Base-by-base conservation (phyloP, 2,797 vertebrate genomes). In the Tolypeutes matacus region DNA sequence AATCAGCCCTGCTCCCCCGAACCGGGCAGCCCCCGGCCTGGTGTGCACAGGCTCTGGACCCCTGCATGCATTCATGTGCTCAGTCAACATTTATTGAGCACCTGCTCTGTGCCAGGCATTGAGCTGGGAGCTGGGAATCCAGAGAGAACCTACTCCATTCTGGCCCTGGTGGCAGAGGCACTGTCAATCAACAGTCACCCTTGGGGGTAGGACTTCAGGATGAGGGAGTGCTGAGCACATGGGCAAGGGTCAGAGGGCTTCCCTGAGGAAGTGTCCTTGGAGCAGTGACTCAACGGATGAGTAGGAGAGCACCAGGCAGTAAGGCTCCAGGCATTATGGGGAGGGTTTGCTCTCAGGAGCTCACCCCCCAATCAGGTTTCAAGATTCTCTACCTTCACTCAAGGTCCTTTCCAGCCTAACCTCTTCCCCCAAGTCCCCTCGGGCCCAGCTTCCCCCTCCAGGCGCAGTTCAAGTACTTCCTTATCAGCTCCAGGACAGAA, bases 271-370 rank as follows among this genome's bases (percentile, higher is more conserved):
- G 64, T 11, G 20, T 42, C 94, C 82, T 83, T 51, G 31, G 17
- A 82, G 29, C 64, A 81, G n/a, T 88, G 46, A 70, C 56, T 17
- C 76, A 29, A 42, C 75, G 60, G 46, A 60, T 67, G 73, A 64
- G 31, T 14, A 76, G 12, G 29, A 90, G 75, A 51, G 36, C 15
- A 34, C 17, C 25, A 34, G 62, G 75, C 34, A n/a, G 10, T 15
- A 65, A 14, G 25, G 11, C 18, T 89, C 46, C 13, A 51, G 76
- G n/a, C 18, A 42, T 62, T 29, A 36, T 2, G 13, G 27, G 20
- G n/a, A 62, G 31, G 21, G n/a, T 67, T 58, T 65, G 27, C 27
- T 85, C 51, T 87, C 49, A 76, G 67, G 72, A 78, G 11, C 67
- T 25, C 1, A 7, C 7, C 12, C 64, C 31, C 36, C 65, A 25